These are phyloP conservation scores for Vultur gryphus DNA, from an alignment of 2,797 vertebrate genomes.

Conservation along the genomic window DNA sequence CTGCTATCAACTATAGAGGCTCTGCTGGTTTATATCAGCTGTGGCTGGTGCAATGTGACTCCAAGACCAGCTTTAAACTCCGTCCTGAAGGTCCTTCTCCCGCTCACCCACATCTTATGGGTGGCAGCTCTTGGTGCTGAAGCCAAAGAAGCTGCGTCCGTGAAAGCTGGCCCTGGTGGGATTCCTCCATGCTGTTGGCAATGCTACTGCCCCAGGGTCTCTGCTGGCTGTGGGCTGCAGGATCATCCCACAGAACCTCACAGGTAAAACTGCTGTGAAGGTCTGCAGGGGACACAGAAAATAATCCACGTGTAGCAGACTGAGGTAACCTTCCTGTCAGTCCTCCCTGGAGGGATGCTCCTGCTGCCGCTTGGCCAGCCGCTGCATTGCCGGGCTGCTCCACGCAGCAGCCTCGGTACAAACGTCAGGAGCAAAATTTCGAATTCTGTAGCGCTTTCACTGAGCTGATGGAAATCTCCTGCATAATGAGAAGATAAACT, in stretches of 20 bases:
- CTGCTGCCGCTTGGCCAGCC: background rate
- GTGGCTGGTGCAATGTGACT: background rate
- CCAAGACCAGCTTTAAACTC: background rate
- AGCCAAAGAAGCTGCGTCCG: accelerated
- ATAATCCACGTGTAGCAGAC: accelerated
- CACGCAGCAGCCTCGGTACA: background rate
- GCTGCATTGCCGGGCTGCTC: accelerated
- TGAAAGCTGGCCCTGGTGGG: too few relatives aligned
- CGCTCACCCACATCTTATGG: accelerated
- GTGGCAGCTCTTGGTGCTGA: background rate
- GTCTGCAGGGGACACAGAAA: background rate
- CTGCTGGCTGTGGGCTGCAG: background rate
- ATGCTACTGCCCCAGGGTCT: background rate
- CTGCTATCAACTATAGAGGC: background rate
- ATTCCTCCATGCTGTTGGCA: too few relatives aligned
- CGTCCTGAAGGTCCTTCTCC: background rate
- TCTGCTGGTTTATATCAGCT: background rate
- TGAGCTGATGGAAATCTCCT: background rate
- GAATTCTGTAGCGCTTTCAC: accelerated
- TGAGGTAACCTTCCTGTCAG: accelerated
- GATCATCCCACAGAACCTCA: background rate
- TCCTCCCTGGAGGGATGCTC: background rate
- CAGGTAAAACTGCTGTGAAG: background rate
- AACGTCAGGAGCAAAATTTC: accelerated
- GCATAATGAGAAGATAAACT: background rate